Evolutionary conservation across 1,140 invertebrate species (phyloP), one percentile per base, ranked within the genome.

Genomic region (Atta texana): DNA sequence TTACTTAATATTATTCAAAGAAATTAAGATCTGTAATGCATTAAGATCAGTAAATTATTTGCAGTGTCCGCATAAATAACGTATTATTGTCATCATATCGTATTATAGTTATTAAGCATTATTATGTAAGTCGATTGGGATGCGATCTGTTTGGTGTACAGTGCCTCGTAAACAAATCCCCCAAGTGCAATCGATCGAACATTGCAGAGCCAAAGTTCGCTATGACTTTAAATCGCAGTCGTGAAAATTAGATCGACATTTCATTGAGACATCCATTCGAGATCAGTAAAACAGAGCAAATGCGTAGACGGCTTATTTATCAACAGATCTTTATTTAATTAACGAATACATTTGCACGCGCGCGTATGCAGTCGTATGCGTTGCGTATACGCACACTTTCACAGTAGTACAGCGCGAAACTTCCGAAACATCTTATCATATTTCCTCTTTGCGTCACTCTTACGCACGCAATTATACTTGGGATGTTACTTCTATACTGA

Each of bases 261-360:
- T 51, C 44, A 31, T 12, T 21, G 66, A 21, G 14, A 51, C 5
- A 53, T 44, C 51, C 49, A 74, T 71, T 16, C 18, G 24, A 4
- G 14, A 72, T 80, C 53, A 31, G 69, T 59, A 51, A 53, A 53
- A 69, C 16, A 10, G 64, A 34, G 51, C 31, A 66, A 72, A 78
- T 39, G 68, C 18, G 18, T 44, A 1, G 0, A 3, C 8, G 16
- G 24, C 8, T 88, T 72, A 51, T 66, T 85, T 88, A 39, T 66
- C 63, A 59, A 72, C 51, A n/a, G 24, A 72, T 87, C 21, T 53
- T 87, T 28, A 51, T 75, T 87, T 12, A 75, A 87, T 61, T 61
- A 49, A 75, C 7, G 6, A 16, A 2, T 4, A 8, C 55, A n/a
- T n/a, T 8, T 10, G 55, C 53, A n/a, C 6, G 18, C 18, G 18